Conservation (phyloP, 1,140 invertebrate species). For the Tachypleus tridentatus region DNA sequence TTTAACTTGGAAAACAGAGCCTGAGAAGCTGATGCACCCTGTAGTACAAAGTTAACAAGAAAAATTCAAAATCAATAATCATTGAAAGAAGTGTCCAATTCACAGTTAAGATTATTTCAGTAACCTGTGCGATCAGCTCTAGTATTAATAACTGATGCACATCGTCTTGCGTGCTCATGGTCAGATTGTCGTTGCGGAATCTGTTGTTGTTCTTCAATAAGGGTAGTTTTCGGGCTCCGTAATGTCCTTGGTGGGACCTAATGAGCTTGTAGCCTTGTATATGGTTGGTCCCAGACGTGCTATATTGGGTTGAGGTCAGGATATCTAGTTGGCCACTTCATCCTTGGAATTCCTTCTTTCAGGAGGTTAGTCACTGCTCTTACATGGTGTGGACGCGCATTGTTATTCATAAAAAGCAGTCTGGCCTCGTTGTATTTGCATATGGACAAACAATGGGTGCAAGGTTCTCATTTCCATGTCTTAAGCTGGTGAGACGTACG, state of each 20-base stretch:
- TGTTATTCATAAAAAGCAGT: constrained; percentile 4
- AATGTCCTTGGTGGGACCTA: background rate
- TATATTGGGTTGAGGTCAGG: constrained; percentile 2
- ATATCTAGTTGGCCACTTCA: constrained; percentile 30
- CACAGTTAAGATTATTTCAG: too few species aligned
- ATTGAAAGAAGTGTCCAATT: too few species aligned
- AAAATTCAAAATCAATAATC: too few species aligned
- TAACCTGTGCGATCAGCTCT: too few species aligned
- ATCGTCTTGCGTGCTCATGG: too few species aligned
- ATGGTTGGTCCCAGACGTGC: constrained; percentile 3
- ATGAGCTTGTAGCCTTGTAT: background rate
- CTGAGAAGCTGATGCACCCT: too few species aligned
- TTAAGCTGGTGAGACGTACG: background rate
- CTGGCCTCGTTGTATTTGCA: background rate
- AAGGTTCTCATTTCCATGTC: constrained; percentile 8
- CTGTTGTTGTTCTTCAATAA: constrained; percentile 1
- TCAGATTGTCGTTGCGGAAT: too few species aligned
- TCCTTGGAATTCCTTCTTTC: constrained; percentile 4
- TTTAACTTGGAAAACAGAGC: too few species aligned
- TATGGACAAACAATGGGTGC: constrained; percentile 4
- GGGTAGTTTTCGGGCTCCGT: constrained; percentile 3
- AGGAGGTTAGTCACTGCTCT: background rate
- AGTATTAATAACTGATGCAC: too few species aligned
- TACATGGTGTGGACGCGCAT: background rate
- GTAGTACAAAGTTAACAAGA: too few species aligned